Conservation (phyloP, 1,140 invertebrate genomes). For the Tachypleus tridentatus region DNA sequence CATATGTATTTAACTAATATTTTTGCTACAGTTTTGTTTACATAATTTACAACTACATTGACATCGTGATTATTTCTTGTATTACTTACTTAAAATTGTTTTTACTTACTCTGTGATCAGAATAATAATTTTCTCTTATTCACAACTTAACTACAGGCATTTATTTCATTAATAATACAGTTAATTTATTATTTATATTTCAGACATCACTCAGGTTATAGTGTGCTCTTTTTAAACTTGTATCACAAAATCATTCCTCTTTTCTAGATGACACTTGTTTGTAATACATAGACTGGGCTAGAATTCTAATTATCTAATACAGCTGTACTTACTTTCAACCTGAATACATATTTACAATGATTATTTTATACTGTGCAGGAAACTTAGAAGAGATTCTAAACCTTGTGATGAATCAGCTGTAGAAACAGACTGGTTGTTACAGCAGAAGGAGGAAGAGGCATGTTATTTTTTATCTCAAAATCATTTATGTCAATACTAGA, state of each 20-base stretch:
- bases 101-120: too few species aligned
- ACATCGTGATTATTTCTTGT: too few species aligned
- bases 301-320: constrained; percentile 13
- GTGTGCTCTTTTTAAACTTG: neutral
- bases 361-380: constrained; percentile 33
- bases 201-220: neutral
- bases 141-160: neutral
- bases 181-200: neutral
- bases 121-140: too few species aligned
- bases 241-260: neutral
- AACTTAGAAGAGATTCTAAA: constrained; percentile 70
- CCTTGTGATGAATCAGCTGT: constrained; percentile 56
- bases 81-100: too few species aligned
- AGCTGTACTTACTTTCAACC: constrained; percentile 25
- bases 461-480: too few species aligned
- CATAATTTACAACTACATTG: too few species aligned
- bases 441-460: constrained; percentile 90
- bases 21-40: too few species aligned
- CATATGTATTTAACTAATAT: too few species aligned
- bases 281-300: neutral
- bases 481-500: too few species aligned
- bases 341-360: too few species aligned
- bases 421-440: constrained; percentile 68
- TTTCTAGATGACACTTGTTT: neutral
- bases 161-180: neutral